Percentiles rank a stretch among this genome's conserved stretches.
Conservation (phyloP, 2,888 invertebrate genomes). For the Eledone cirrhosa region DNA sequence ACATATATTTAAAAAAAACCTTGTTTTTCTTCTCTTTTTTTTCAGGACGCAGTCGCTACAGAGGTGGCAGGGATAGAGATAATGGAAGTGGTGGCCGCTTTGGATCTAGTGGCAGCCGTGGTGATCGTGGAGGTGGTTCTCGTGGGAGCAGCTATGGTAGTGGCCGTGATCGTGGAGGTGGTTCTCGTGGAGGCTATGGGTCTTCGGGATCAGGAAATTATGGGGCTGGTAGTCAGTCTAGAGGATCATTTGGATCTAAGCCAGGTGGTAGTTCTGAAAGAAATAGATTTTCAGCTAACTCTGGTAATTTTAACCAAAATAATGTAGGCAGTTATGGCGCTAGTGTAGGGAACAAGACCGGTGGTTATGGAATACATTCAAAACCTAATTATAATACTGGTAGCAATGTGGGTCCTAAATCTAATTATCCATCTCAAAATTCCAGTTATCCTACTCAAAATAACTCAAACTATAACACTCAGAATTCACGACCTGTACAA, state of each 20-base stretch:
- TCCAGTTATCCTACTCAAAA: slow-evolving; percentile 12
- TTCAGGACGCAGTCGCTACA: slow-evolving; percentile 43
- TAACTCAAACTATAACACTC: slow-evolving; percentile 8
- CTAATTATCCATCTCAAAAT: slow-evolving; percentile 13
- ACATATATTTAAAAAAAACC: too few relatives aligned
- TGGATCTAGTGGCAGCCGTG: slow-evolving; percentile 31
- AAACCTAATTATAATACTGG: slow-evolving; percentile 6
- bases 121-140: slow-evolving; percentile 34
- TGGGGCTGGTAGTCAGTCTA: slow-evolving; percentile 31
- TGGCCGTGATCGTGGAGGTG: slow-evolving; percentile 34
- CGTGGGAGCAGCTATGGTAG: slow-evolving; percentile 34
- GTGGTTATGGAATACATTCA: slow-evolving; percentile 8
- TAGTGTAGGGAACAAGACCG: not conserved
- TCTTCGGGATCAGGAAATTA: slow-evolving; percentile 25
- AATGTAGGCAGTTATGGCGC: slow-evolving; percentile 30
- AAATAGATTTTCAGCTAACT: slow-evolving; percentile 9
- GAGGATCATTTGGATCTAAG: slow-evolving; percentile 31
- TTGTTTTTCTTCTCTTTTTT: slow-evolving; percentile 10
- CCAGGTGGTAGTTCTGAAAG: slow-evolving; percentile 24
- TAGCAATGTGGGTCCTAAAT: slow-evolving; percentile 7
- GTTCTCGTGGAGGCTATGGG: slow-evolving; percentile 32
- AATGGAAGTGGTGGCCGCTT: slow-evolving; percentile 36
- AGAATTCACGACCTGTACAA: not conserved
- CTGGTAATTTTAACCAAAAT: slow-evolving; percentile 26
- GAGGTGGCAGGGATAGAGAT: slow-evolving; percentile 33